phyloP scores from a whole-genome alignment of 2,888 invertebrate genomes.

The Teleogryllus oceanicus region DNA sequence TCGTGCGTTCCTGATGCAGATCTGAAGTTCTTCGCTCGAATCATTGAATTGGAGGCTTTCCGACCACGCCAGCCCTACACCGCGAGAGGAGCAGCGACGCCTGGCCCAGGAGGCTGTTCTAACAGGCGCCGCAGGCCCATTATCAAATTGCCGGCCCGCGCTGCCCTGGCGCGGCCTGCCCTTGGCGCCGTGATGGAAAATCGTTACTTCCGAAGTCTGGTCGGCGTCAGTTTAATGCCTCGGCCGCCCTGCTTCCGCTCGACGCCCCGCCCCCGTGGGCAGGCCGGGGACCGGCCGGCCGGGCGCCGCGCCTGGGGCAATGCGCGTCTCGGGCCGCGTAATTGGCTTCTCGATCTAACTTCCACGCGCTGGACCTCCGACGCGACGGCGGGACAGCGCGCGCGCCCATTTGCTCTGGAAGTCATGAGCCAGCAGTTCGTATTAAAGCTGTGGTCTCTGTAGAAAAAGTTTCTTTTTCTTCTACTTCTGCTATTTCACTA shows the following conservation, averaged over 20 bases:
- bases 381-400: background rate
- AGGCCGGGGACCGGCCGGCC: background rate
- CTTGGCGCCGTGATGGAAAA: slow-evolving; percentile 7
- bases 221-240: background rate
- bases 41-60: too few species aligned
- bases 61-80: too few species aligned
- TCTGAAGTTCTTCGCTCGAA: too few species aligned
- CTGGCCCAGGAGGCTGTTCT: too few species aligned
- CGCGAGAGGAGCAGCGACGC: too few species aligned
- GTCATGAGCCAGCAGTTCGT: too few species aligned
- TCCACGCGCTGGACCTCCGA: background rate
- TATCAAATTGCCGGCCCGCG: background rate
- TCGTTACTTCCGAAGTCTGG: slow-evolving; percentile 18
- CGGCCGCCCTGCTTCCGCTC: background rate
- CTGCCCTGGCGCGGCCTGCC: too few species aligned
- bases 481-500: too few species aligned
- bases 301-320: background rate
- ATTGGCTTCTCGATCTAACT: background rate
- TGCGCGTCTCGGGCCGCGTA: background rate
- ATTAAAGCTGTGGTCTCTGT: too few species aligned
- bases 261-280: background rate
- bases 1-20: too few species aligned
- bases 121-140: background rate
- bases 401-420: too few species aligned
- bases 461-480: too few species aligned